These are phyloP conservation scores for Cyclura pinguis DNA, from an alignment of 2,797 vertebrate species.

Conservation along the genomic window DNA sequence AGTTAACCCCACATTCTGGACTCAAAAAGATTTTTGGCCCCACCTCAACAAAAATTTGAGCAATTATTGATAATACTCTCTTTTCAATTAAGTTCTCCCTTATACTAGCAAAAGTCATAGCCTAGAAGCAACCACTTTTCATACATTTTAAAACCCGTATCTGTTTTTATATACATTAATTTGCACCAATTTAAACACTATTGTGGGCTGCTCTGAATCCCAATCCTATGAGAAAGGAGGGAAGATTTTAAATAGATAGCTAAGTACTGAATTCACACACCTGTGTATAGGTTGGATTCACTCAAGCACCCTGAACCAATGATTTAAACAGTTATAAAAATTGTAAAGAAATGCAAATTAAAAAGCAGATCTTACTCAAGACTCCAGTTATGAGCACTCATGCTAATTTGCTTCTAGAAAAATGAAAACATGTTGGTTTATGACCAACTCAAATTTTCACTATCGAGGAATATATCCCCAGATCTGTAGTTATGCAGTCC, in stretches of 20 bases:
- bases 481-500: background rate
- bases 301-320: background rate
- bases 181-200: too few relatives aligned
- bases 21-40: background rate
- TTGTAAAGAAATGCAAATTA: background rate
- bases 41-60: background rate
- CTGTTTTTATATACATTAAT: too few relatives aligned
- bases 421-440: background rate
- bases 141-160: too few relatives aligned
- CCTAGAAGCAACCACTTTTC: too few relatives aligned
- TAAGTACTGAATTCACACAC: background rate
- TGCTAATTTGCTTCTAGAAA: background rate
- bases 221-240: too few relatives aligned
- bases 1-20: background rate
- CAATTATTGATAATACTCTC: background rate
- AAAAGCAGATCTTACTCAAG: background rate
- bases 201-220: too few relatives aligned
- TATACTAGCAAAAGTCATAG: background rate
- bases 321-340: background rate
- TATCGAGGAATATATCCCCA: background rate
- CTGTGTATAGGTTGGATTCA: background rate
- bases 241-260: background rate
- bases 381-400: background rate
- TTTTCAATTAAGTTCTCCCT: background rate
- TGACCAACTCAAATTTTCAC: background rate